A percentile compares a stretch with the other conserved stretches of the same genome.
phyloP scores from a whole-genome alignment of 2,113 vertebrate genomes.

The human region DNA sequence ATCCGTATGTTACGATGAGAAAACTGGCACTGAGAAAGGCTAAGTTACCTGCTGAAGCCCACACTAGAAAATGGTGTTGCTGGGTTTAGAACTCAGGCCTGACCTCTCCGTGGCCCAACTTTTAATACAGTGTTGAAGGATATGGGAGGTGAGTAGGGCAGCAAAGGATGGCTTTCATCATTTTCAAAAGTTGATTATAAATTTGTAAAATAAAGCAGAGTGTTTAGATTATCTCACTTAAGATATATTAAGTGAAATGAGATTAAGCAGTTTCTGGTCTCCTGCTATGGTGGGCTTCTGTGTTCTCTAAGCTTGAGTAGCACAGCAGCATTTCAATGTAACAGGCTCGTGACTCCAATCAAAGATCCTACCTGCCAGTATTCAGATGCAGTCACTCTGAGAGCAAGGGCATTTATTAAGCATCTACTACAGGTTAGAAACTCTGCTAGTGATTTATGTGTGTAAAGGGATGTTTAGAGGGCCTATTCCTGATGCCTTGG shows the following conservation, averaged over 20 bases:
- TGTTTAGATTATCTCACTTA: neutral
- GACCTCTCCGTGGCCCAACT: neutral
- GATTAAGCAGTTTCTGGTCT: neutral
- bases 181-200: neutral
- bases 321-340: neutral
- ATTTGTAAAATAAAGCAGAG: neutral
- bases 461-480: neutral
- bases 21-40: neutral
- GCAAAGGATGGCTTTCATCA: neutral
- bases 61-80: neutral
- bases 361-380: neutral
- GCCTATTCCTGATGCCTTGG: neutral
- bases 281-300: no score
- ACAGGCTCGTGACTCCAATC: neutral
- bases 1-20: neutral
- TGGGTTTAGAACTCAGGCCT: neutral
- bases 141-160: neutral
- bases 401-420: neutral
- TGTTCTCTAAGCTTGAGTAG: neutral
- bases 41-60: neutral
- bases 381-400: neutral
- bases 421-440: neutral
- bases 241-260: neutral
- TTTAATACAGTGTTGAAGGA: neutral
- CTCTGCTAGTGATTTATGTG: neutral